phyloP scores from a whole-genome alignment of 2,888 invertebrate genomes.

The Trypoxylon attenuatum region DNA sequence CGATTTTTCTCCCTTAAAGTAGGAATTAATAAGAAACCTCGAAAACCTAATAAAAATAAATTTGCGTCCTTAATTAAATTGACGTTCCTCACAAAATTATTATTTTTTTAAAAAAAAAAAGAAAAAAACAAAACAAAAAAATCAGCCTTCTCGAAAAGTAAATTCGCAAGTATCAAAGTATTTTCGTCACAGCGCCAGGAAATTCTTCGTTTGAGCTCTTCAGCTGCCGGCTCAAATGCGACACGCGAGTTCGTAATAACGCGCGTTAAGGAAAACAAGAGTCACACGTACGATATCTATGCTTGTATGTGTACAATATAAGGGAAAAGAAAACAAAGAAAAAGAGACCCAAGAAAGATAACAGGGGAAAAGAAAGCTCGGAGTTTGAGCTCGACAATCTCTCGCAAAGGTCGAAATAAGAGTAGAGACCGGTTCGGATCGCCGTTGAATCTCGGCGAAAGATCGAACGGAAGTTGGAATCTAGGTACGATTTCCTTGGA shows the following conservation, averaged over 20 bases:
- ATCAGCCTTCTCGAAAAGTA: slow-evolving; percentile 72
- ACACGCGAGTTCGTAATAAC: no score
- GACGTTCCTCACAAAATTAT: slow-evolving; percentile 67
- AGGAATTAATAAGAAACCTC: slow-evolving; percentile 57
- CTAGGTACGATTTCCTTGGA: slow-evolving; percentile 3
- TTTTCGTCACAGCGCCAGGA: slow-evolving; percentile 71
- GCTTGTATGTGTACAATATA: no score
- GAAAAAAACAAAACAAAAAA: not conserved
- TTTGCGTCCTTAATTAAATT: slow-evolving; percentile 65
- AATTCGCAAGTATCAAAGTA: slow-evolving; percentile 66
- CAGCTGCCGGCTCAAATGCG: slow-evolving; percentile 50
- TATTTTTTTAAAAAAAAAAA: not conserved
- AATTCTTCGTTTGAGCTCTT: slow-evolving; percentile 60
- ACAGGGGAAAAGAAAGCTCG: not conserved
- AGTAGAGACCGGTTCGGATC: no score
- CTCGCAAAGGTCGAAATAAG: no score
- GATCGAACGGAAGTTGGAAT: slow-evolving; percentile 37
- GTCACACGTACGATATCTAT: no score
- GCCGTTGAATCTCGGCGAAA: slow-evolving; percentile 2
- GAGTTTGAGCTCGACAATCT: no score
- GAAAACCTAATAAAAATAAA: slow-evolving; percentile 61
- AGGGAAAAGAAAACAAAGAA: slow-evolving; percentile 6
- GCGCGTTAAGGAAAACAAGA: no score
- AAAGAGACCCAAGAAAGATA: slow-evolving; percentile 3
- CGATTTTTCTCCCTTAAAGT: slow-evolving; percentile 60